These are phyloP conservation scores for Megalonaias nervosa DNA, from an alignment of 1,140 invertebrate genomes.

Conservation along the genomic window DNA sequence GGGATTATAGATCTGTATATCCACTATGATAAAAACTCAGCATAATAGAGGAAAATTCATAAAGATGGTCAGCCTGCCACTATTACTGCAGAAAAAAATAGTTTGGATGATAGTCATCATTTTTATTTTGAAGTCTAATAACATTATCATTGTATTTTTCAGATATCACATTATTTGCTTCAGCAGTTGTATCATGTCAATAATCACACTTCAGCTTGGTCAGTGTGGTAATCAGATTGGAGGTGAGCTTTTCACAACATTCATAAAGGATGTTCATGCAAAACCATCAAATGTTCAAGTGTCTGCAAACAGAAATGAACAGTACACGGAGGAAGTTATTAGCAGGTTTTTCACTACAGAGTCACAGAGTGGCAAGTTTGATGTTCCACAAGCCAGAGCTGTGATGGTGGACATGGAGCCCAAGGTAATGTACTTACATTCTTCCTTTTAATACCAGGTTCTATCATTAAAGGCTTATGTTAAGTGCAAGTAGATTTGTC, in stretches of 20 bases:
- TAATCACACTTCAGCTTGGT: constrained; percentile 71
- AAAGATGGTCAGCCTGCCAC: too few species aligned
- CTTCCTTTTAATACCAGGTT: background rate
- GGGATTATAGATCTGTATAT: too few species aligned
- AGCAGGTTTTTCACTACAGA: constrained; percentile 27
- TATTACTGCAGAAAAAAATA: too few species aligned
- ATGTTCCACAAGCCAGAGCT: constrained; percentile 60
- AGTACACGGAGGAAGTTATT: constrained; percentile 42
- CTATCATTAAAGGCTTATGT: background rate
- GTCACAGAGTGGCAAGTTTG: constrained; percentile 19
- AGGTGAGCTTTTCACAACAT: constrained; percentile 67
- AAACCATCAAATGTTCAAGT: constrained; percentile 45
- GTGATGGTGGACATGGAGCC: constrained; percentile 73
- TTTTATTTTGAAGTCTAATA: too few species aligned
- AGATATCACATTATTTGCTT: too few species aligned
- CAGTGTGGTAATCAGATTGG: constrained; percentile 74
- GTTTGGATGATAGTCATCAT: too few species aligned
- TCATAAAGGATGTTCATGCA: constrained; percentile 62
- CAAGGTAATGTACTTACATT: constrained; percentile 59
- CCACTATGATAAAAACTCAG: too few species aligned
- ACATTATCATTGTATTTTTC: background rate
- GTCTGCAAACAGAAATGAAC: constrained; percentile 39
- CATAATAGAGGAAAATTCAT: too few species aligned
- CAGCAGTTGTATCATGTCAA: constrained; percentile 60
- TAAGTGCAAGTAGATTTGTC: background rate